phyloP scores from a whole-genome alignment of 2,113 vertebrate genomes.

The Numida meleagris region DNA sequence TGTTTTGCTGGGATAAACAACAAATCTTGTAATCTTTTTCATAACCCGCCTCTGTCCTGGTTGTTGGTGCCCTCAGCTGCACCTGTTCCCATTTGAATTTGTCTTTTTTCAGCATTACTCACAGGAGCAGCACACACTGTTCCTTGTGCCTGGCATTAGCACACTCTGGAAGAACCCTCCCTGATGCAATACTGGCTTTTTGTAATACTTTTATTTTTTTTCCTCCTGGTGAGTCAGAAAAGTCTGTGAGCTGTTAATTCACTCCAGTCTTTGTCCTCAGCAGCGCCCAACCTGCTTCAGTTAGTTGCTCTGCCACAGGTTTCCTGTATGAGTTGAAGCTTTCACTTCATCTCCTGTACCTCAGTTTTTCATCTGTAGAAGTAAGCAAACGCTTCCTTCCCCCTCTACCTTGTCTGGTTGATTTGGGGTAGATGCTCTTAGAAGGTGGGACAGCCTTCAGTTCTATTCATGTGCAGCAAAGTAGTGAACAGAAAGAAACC shows the following conservation, averaged over 20 bases:
- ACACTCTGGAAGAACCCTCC: not conserved
- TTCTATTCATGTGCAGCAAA: not conserved
- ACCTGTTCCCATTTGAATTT: not conserved
- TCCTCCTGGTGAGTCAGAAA: slow-evolving; percentile 5
- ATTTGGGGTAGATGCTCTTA: not conserved
- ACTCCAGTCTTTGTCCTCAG: not conserved
- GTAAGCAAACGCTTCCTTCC: not conserved
- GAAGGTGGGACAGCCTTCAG: not conserved
- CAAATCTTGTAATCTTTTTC: not conserved
- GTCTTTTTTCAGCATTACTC: not conserved
- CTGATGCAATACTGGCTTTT: not conserved
- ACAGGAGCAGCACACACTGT: not conserved
- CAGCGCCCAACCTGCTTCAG: not conserved
- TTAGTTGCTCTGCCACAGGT: not conserved
- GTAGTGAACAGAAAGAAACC: not conserved
- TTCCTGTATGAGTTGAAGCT: not conserved
- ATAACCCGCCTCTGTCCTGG: not conserved
- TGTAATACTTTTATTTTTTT: not conserved
- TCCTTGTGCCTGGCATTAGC: not conserved
- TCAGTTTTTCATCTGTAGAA: not conserved
- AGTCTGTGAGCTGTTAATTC: not conserved
- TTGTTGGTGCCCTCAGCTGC: not conserved
- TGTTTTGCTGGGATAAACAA: not conserved
- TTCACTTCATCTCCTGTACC: not conserved
- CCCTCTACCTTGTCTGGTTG: not conserved